A percentile compares a stretch with the other conserved stretches of the same genome.
phyloP scores from a whole-genome alignment of 2,797 vertebrate species.

The Catostomus latipinnis region DNA sequence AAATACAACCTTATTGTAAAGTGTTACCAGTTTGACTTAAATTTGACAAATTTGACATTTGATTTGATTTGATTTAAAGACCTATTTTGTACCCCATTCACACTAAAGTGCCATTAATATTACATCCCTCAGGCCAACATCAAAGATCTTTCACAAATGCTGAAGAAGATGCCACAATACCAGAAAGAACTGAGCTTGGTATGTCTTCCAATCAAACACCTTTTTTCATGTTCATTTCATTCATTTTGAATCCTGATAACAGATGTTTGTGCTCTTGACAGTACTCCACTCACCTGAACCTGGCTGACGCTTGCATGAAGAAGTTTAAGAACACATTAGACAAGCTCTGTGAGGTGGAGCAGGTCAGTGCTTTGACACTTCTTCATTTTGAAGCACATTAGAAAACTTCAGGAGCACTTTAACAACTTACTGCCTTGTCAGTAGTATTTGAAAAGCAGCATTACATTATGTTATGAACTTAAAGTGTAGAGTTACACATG shows the following conservation, averaged over 20 bases:
- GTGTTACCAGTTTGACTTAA: too few relatives aligned
- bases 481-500: background rate
- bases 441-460: too few relatives aligned
- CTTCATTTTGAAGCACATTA: too few relatives aligned
- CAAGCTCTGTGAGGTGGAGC: conserved; percentile 86
- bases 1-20: too few relatives aligned
- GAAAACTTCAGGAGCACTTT: too few relatives aligned
- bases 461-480: background rate
- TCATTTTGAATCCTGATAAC: background rate
- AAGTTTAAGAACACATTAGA: conserved; percentile 82
- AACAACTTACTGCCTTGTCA: too few relatives aligned
- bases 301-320: conserved; percentile 92
- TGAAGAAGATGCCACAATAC: conserved; percentile 96
- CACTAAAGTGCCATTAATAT: background rate
- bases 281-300: conserved; percentile 91
- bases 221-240: background rate
- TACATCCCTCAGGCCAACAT: conserved; percentile 82
- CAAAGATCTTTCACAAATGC: conserved; percentile 91
- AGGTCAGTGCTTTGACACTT: conserved; percentile 72
- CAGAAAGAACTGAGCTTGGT: conserved; percentile 93
- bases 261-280: conserved; percentile 61
- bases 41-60: too few relatives aligned
- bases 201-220: conserved; percentile 14
- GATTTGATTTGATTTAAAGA: too few relatives aligned
- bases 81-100: background rate